These are phyloP conservation scores for Paragorgia papillata DNA, from an alignment of 92 coral and sea anemone species.

Conservation along the genomic window DNA sequence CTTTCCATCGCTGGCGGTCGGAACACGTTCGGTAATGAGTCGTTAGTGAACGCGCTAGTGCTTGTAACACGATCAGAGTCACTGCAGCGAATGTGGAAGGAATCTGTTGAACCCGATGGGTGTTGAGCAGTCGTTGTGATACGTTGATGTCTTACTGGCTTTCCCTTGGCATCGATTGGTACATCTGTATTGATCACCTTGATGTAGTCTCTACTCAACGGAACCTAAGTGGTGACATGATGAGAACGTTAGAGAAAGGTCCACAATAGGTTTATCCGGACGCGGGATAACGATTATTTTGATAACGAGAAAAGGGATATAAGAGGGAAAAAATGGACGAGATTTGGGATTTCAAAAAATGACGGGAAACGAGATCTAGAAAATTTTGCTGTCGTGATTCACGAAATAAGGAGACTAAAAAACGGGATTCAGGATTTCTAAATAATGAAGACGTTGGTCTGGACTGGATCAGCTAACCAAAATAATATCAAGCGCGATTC, in stretches of 20 bases:
- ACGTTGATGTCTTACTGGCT: constrained; percentile 75
- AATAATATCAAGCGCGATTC: no score
- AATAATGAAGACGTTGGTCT: no score
- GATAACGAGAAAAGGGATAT: no score
- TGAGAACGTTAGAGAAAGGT: not conserved
- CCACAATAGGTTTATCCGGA: no score
- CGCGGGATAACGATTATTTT: no score
- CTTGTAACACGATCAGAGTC: constrained; percentile 36
- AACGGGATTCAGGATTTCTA: no score
- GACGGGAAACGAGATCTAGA: no score
- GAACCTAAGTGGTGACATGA: constrained; percentile 47
- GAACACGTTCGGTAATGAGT: constrained; percentile 37
- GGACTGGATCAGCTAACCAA: no score
- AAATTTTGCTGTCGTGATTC: no score
- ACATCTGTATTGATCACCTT: constrained; percentile 69
- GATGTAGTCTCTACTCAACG: constrained; percentile 74
- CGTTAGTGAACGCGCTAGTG: constrained; percentile 28
- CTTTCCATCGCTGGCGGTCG: constrained; percentile 39
- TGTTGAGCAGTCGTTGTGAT: constrained; percentile 52
- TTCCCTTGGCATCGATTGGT: constrained; percentile 74
- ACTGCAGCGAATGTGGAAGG: constrained; percentile 22
- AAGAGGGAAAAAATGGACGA: no score
- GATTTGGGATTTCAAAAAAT: no score
- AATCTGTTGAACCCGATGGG: constrained; percentile 59
- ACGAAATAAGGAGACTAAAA: no score